These are phyloP conservation scores for Oncorhynchus clarkii DNA, from an alignment of 2,113 vertebrate genomes.

Conservation along the genomic window DNA sequence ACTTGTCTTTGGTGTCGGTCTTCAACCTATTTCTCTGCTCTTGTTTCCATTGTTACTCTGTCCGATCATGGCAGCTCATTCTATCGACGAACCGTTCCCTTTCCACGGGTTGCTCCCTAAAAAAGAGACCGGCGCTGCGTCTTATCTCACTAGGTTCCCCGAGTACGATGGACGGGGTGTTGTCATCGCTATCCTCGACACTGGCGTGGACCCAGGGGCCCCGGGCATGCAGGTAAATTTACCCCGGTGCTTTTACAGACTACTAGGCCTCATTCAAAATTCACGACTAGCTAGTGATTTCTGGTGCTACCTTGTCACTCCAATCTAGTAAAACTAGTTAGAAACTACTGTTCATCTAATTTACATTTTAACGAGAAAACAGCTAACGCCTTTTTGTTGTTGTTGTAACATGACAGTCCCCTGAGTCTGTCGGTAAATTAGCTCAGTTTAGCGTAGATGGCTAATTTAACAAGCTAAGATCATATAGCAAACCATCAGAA, in stretches of 20 bases:
- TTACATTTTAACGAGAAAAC: no score
- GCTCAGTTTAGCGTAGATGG: not conserved
- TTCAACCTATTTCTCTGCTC: slow-evolving; percentile 37
- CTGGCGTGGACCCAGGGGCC: slow-evolving; percentile 94
- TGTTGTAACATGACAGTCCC: not conserved
- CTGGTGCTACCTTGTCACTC: not conserved
- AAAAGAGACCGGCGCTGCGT: slow-evolving; percentile 91
- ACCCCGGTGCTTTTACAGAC: slow-evolving; percentile 25
- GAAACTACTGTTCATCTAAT: no score
- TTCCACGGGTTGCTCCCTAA: slow-evolving; percentile 94
- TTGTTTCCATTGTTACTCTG: slow-evolving; percentile 68
- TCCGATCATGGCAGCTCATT: slow-evolving; percentile 81
- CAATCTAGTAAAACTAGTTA: no score
- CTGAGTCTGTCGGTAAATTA: not conserved
- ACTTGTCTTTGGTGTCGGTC: slow-evolving; percentile 20
- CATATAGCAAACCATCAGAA: not conserved
- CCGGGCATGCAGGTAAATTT: slow-evolving; percentile 92
- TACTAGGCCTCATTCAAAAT: slow-evolving; percentile 33
- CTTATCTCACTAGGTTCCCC: slow-evolving; percentile 87
- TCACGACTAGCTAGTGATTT: slow-evolving; percentile 15
- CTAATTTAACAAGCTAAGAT: not conserved
- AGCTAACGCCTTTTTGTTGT: not conserved
- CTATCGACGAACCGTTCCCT: slow-evolving; percentile 87
- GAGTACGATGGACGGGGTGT: slow-evolving; percentile 92
- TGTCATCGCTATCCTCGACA: slow-evolving; percentile 90